A percentile compares a stretch with the other conserved stretches of the same genome.
Evolutionary conservation across 2,888 invertebrate species (phyloP).

Genomic region (Pyrrhopygopsis socrates): DNA sequence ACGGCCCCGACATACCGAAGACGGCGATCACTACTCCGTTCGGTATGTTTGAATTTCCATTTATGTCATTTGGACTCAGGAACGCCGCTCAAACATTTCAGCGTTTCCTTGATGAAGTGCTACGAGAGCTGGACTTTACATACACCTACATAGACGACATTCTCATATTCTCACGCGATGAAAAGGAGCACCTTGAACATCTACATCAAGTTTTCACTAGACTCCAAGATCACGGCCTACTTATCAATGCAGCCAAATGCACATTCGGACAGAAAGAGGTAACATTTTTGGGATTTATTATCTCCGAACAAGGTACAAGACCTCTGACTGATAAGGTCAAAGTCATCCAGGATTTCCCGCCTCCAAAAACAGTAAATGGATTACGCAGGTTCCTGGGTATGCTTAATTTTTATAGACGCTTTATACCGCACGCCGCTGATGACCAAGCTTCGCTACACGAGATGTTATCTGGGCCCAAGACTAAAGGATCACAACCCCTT

Average conservation of each 20-base stretch:
- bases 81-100: slow-evolving; percentile 90
- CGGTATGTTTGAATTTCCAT: slow-evolving; percentile 64
- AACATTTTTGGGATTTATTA: background rate
- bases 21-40: background rate
- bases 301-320: background rate
- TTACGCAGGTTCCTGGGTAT: background rate
- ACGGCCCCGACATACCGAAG: background rate
- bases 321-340: background rate
- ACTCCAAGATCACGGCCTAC: background rate
- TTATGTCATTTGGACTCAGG: slow-evolving; percentile 88
- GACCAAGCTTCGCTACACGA: background rate
- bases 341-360: background rate
- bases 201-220: background rate
- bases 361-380: background rate
- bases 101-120: slow-evolving; percentile 86
- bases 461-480: background rate
- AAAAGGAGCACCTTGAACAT: background rate
- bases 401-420: background rate
- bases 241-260: background rate
- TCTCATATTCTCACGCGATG: background rate
- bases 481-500: background rate
- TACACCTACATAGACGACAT: background rate
- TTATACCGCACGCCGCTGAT: background rate
- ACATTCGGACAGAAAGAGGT: background rate
- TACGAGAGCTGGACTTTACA: background rate